Evolutionary conservation across 2,113 vertebrate genomes (phyloP).

Genomic region (Oryzias javanicus): DNA sequence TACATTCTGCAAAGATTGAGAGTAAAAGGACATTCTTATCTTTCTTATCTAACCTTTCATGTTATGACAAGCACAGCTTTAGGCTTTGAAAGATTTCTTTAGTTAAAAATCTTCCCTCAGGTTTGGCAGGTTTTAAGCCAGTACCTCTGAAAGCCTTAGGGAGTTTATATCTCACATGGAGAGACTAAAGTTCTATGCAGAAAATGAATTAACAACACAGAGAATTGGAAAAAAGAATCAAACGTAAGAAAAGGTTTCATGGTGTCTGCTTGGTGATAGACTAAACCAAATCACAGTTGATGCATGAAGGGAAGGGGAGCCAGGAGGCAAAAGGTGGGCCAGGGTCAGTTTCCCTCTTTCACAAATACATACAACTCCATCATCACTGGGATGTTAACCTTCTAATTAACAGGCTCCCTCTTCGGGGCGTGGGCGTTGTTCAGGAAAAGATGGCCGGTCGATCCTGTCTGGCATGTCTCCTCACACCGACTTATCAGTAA

Average conservation of each 20-base stretch:
- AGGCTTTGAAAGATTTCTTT: background rate
- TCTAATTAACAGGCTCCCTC: background rate
- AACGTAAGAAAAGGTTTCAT: no score
- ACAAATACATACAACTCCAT: background rate
- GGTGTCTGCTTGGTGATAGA: no score
- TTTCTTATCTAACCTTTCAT: background rate
- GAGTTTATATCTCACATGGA: no score
- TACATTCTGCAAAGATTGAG: background rate
- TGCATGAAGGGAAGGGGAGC: background rate
- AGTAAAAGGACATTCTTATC: conserved; percentile 1
- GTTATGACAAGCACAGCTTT: background rate
- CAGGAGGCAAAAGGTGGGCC: background rate
- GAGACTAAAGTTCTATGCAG: no score
- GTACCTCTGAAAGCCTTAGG: background rate
- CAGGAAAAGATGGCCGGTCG: no score
- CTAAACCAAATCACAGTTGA: no score
- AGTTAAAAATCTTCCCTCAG: background rate
- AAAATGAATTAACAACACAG: no score
- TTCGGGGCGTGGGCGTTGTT: background rate
- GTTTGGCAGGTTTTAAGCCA: conserved; percentile 29
- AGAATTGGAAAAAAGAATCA: no score
- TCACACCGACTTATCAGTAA: no score
- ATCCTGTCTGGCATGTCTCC: no score
- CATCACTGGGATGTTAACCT: background rate
- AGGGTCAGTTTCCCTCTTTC: background rate